Evolutionary conservation across 1,140 invertebrate species (phyloP), one percentile per base, ranked within the genome.

Genomic region (Yoshiicerus persimilis): DNA sequence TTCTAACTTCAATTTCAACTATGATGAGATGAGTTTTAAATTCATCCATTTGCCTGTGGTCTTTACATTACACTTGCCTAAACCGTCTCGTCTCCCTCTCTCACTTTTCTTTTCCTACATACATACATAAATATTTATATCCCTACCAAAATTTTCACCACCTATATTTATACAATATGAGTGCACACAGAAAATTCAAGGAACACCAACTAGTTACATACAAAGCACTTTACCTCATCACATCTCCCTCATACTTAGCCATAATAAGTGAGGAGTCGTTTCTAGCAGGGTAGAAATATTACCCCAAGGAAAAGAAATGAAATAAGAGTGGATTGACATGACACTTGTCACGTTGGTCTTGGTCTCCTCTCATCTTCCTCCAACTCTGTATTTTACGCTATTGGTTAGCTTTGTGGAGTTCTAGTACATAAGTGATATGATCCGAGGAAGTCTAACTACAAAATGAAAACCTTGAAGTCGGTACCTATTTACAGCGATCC

Each of bases 241-340:
- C 47, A 56, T 56, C 47, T 56, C 47, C n/a, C n/a, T n/a, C n/a
- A n/a, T n/a, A n/a, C n/a, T n/a, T n/a, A n/a, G n/a, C n/a, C n/a
- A n/a, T n/a, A n/a, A 56, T 56, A 56, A 56, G 47, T 56, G 47
- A 16, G 5, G 47, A 56, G 47, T n/a, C 16, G 47, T 56, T 56
- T 56, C n/a, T 5, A 56, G 47, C 23, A 41, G 39, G 8, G 39
- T 9, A 70, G 23, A 70, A 27, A 70, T 70, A 30, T 30, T 27
- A 70, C 23, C 64, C 64, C 13, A 25, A 27, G 64, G 64, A 25
- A 70, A 70, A 27, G 75, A 34, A 80, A 80, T 80, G 75, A 80
- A 80, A 80, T 80, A 80, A 80, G 75, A 80, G 75, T 80, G 75
- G 75, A 80, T 80, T 80, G 75, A 80, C 75, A 80, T 80, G 75